Conservation (phyloP, 2,888 invertebrate species). For the Oasisia sp. region DNA sequence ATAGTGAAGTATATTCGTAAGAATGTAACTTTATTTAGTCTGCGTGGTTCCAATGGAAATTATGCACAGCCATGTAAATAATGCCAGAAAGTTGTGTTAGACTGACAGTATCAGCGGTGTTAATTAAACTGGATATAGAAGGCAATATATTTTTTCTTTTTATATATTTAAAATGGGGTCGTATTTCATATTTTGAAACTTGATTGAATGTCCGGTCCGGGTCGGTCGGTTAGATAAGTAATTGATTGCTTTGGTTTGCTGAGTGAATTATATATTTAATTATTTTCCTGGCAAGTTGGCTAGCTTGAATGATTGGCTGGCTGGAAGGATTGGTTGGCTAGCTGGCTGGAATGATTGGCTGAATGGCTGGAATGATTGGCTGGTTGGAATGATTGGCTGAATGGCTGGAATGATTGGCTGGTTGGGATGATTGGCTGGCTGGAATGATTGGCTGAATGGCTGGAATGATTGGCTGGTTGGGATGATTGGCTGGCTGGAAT, state of each 20-base stretch:
- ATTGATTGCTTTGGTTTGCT: not conserved
- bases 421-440: too few relatives aligned
- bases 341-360: not conserved
- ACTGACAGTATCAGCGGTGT: not conserved
- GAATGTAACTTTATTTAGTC: too few relatives aligned
- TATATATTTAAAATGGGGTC: not conserved
- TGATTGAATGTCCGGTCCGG: too few relatives aligned
- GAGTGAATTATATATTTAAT: not conserved
- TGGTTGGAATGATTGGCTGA: not conserved
- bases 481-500: not conserved
- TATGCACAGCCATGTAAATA: not conserved
- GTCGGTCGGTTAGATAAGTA: not conserved
- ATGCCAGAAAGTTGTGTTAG: too few relatives aligned
- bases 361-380: not conserved
- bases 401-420: not conserved
- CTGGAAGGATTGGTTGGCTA: too few relatives aligned
- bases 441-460: not conserved
- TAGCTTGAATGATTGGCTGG: too few relatives aligned
- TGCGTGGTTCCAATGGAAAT: not conserved
- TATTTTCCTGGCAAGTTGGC: not conserved
- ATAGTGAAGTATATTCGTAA: too few relatives aligned
- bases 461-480: not conserved
- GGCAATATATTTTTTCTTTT: too few relatives aligned
- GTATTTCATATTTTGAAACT: not conserved
- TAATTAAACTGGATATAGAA: not conserved